Base-by-base conservation (phyloP, 2,113 vertebrate species). In the Corythornis cristatus region DNA sequence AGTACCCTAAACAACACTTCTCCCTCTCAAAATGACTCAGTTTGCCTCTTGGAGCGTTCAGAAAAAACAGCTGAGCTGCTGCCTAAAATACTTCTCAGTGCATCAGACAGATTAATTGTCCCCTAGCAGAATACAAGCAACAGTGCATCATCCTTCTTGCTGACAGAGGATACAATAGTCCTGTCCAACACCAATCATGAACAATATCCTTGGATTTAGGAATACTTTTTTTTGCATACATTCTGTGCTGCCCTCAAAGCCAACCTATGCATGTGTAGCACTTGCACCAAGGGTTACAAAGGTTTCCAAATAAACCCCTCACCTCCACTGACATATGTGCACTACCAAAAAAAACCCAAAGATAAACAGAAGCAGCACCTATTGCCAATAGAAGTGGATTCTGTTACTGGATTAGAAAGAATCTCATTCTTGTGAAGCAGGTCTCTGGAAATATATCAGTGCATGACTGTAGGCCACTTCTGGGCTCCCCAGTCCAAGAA, bases 381-480 rank as follows among this genome's bases (percentile, higher is more conserved):
- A 5, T 7, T 26, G 21, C 23, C 56, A 68, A 65, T 26, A 65
- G 15, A 73, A 61, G 5, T 21, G 7, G 22, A 33, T 76, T 79
- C 26, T 76, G 11, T 9, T 18, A 14, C 0, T 70, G 67, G 26
- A 76, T 57, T 4, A 56, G 61, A 13, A 94, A 87, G 20, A 15
- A 48, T 12, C 23, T 70, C 6, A 33, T 7, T 50, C 33, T n/a
- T n/a, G n/a, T 12, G 12, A 46, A 58, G 66, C 5, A 22, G 13
- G 8, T 5, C 21, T 58, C 58, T 58, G 72, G 33, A 93, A 88
- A 80, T 20, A 48, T 2, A 0, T 9, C 31, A 42, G 13, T 5
- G 7, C 0, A 0, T 2, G 37, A 48, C 7, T 2, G 0, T 0
- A 88, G 50, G 5, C 3, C 15, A 29, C 15, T 54, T 54, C 53